Evolutionary conservation across 2,888 invertebrate genomes (phyloP).

Genomic region (Bimastos eiseni): DNA sequence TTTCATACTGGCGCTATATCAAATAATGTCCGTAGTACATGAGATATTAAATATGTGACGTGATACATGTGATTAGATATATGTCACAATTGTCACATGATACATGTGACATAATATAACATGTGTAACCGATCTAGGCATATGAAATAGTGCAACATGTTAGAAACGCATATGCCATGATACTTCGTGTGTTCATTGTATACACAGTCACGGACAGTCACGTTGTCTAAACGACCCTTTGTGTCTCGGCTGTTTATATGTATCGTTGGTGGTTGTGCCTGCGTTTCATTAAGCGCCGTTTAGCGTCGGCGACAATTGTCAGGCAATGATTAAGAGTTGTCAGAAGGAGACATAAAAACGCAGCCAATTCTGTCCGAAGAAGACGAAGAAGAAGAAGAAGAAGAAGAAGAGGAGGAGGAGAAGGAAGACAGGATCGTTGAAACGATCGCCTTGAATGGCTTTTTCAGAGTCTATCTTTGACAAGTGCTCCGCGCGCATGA

Average conservation of each 20-base stretch:
- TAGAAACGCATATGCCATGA: background rate
- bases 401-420: background rate
- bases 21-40: too few relatives aligned
- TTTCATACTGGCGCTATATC: too few relatives aligned
- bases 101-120: background rate
- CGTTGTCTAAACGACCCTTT: background rate
- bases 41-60: background rate
- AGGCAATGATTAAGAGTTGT: slow-evolving; percentile 4
- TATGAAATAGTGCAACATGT: background rate
- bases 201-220: background rate
- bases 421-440: background rate
- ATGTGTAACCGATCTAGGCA: background rate
- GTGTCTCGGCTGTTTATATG: background rate
- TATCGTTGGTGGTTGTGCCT: background rate
- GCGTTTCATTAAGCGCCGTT: background rate
- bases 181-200: too few relatives aligned
- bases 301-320: background rate
- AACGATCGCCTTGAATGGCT: background rate
- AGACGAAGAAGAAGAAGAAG: background rate
- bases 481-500: slow-evolving; percentile 6
- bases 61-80: background rate
- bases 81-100: too few relatives aligned
- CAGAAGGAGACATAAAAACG: background rate
- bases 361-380: background rate
- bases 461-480: background rate